phyloP scores from a whole-genome alignment of 2,888 invertebrate species.

The Stenodema calcarata region DNA sequence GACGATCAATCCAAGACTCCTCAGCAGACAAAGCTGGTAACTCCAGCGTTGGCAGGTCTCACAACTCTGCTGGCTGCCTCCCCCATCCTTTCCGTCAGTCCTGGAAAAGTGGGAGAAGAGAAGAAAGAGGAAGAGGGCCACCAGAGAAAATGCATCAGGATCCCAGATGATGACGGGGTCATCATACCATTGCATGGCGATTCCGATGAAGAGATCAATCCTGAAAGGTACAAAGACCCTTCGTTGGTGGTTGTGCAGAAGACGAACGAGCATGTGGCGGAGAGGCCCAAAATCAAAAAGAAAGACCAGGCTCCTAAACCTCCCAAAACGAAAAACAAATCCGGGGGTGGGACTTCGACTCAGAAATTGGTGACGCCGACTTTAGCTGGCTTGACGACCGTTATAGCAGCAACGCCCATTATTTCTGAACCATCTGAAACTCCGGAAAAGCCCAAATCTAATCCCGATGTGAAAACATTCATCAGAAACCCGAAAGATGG shows the following conservation, averaged over 20 bases:
- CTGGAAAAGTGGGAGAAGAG: slow-evolving; percentile 27
- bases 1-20: slow-evolving; percentile 45
- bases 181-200: slow-evolving; percentile 56
- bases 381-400: slow-evolving; percentile 1
- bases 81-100: slow-evolving; percentile 25
- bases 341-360: not conserved
- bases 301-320: not conserved
- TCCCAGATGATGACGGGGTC: slow-evolving; percentile 52
- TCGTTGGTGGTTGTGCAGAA: slow-evolving; percentile 12
- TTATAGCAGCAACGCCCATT: slow-evolving; percentile 16
- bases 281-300: not conserved
- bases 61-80: slow-evolving; percentile 22
- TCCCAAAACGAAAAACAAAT: slow-evolving; percentile 1
- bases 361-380: slow-evolving; percentile 17
- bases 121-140: slow-evolving; percentile 19
- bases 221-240: slow-evolving; percentile 49
- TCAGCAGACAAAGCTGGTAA: not conserved
- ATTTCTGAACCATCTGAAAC: not conserved
- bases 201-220: slow-evolving; percentile 53
- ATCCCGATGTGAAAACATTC: slow-evolving; percentile 27
- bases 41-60: slow-evolving; percentile 14
- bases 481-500: slow-evolving; percentile 51
- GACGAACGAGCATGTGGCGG: not conserved
- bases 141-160: slow-evolving; percentile 40
- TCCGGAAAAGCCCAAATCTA: not conserved